Evolutionary conservation across 30 jellyfish, hydroid and myxozoan species (phyloP), one percentile per base, ranked within the genome.

Genomic region (Turritopsis dohrnii): DNA sequence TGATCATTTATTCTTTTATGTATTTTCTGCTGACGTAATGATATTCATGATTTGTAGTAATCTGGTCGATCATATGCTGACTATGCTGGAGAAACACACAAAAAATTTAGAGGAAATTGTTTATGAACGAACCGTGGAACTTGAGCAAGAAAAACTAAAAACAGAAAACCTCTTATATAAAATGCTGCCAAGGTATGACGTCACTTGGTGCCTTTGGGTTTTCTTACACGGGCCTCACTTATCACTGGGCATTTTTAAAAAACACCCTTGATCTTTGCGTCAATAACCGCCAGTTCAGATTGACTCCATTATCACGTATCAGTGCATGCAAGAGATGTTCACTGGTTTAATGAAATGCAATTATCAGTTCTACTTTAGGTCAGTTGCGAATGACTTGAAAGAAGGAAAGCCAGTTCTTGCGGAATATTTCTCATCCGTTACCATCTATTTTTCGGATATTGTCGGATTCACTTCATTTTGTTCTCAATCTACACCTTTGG

Each of bases 21-120:
- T n/a, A n/a, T n/a, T n/a, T n/a, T n/a, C n/a, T 69, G 77, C 30
- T 69, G 77, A n/a, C 19, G 77, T 27, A 23, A 21, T 52, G 53
- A 27, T 19, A 22, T 72, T 23, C 73, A 52, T 31, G 24, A 73
- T 84, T 19, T 21, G 28, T 19, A 89, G 88, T 21, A 86, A 84
- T 75, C 71, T 91, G 71, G 96, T 91, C 18, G 97, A 91, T 71
- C 97, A 91, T 28, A 91, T 90, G 97, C 65, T 90, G 71, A 69
- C 82, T 29, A 84, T 91, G 96, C 86, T 91, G 97, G 97, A 91
- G 85, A 91, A 87, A 54, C 87, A 91, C 76, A 87, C 97, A 27
- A 83, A 91, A 27, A 79, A 88, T 80, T 72, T 91, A 31, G 97
- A 91, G 83, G 97, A 91, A 1, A 71, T 87, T 16, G 97, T 91